phyloP scores from a whole-genome alignment of 2,797 vertebrate genomes.

The Tapirus indicus region DNA sequence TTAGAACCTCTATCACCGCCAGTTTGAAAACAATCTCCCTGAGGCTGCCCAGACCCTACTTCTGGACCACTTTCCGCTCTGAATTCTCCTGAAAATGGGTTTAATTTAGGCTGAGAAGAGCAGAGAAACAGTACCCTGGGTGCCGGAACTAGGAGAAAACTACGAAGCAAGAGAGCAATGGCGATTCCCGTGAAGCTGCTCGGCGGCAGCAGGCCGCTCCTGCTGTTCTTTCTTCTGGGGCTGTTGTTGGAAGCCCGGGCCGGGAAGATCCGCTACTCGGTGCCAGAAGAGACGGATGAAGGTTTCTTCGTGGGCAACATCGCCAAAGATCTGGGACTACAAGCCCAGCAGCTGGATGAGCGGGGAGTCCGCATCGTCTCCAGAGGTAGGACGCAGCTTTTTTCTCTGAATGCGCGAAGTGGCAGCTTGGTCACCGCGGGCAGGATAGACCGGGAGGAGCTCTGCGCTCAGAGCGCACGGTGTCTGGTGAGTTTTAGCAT shows the following conservation, averaged over 20 bases:
- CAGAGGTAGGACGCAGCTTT: conserved; percentile 83
- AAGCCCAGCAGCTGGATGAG: conserved; percentile 76
- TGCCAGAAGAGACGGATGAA: conserved; percentile 85
- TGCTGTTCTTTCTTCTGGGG: conserved; percentile 65
- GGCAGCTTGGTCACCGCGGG: conserved; percentile 84
- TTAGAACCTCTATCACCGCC: background rate
- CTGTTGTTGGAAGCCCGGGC: conserved; percentile 55
- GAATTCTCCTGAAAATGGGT: conserved; percentile 41
- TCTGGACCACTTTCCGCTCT: background rate
- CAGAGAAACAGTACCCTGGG: conserved; percentile 9
- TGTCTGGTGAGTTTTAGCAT: conserved; percentile 90
- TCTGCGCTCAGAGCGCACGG: conserved; percentile 85
- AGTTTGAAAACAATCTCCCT: background rate
- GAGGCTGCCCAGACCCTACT: background rate
- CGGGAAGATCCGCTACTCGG: conserved; percentile 83
- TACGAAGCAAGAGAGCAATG: conserved; percentile 64
- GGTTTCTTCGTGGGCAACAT: conserved; percentile 86
- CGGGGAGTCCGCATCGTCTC: conserved; percentile 83
- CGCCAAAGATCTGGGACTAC: conserved; percentile 83
- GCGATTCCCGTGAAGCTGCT: conserved; percentile 31
- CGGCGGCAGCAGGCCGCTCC: background rate
- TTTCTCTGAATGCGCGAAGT: conserved; percentile 80
- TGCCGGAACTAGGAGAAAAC: conserved; percentile 22
- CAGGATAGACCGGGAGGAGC: conserved; percentile 88
- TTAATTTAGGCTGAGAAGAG: conserved; percentile 27